Evolutionary conservation across 1,140 invertebrate species (phyloP).

Genomic region (Drosophila tsacasi): DNA sequence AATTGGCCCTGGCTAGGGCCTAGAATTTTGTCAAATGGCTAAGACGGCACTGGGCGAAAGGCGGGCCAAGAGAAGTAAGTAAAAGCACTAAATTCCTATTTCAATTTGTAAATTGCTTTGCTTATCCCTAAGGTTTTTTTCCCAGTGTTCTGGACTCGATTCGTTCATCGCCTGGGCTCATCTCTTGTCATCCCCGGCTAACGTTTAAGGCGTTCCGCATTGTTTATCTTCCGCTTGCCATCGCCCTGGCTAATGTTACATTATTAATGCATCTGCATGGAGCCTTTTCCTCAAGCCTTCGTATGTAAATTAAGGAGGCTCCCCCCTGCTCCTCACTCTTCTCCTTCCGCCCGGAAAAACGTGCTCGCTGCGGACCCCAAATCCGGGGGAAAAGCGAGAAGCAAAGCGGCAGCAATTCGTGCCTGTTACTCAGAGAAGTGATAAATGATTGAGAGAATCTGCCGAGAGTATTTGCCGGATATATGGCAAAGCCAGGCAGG

Average conservation of each 20-base stretch:
- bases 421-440: constrained; percentile 29
- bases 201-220: constrained; percentile 53
- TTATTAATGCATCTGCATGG: constrained; percentile 76
- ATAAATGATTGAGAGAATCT: constrained; percentile 44
- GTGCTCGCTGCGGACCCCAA: constrained; percentile 4
- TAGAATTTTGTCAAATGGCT: constrained; percentile 20
- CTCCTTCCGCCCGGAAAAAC: not conserved
- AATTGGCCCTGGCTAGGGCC: not conserved
- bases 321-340: not conserved
- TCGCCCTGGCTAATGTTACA: constrained; percentile 66
- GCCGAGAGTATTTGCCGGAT: constrained; percentile 16
- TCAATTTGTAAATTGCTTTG: not conserved
- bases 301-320: constrained; percentile 41
- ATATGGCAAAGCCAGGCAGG: constrained; percentile 24
- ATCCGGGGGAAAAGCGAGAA: not conserved
- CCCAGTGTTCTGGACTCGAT: not conserved
- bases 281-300: constrained; percentile 37
- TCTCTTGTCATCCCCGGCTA: constrained; percentile 46
- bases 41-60: constrained; percentile 7
- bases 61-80: not conserved
- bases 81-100: no score
- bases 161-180: constrained; percentile 19
- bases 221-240: constrained; percentile 43
- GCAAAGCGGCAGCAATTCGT: constrained; percentile 20
- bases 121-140: not conserved